Base-by-base conservation (phyloP, 2,113 vertebrate genomes). In the Willisornis vidua region DNA sequence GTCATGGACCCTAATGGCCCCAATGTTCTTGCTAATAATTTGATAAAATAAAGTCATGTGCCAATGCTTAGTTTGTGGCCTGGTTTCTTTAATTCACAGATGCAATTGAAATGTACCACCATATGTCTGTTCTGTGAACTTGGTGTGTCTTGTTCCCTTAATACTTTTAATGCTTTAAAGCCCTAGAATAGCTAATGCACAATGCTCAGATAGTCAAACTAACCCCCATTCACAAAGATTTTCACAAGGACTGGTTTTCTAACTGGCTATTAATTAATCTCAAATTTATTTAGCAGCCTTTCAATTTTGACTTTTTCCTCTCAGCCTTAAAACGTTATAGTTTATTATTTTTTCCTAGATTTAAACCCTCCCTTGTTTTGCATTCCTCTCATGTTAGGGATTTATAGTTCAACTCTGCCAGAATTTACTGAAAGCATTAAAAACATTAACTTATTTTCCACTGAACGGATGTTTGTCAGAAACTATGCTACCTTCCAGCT, bases 141-240 rank as follows among this genome's bases (percentile, higher is more conserved):
- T 19, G 43, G 1, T 6, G 3, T 63, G 17, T 49, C 39, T 62
- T 78, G 1, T 4, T 41, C 1, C 52, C 28, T 88, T 66, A 39
- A 58, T 13, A 15, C 10, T 54, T 78, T 41, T 55, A 17, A 25
- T 37, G 71, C 14, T 51, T 39, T 63, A n/a, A 19, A 58, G 24
- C 0, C 0, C 14, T 67, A 22, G 16, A 45, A 33, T 2, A 3
- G 24, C 37, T 41, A 58, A 72, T 35, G 22, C 7, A 37, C 7
- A 61, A 7, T 37, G 37, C 46, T 85, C 37, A 66, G 16, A 8
- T 29, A 58, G 14, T 54, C 26, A 85, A 81, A n/a, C 4, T 25
- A 87, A 10, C 7, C 6, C 14, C 54, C 4, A 80, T 7, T 9
- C 29, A 43, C 24, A 68, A 72, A 54, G 28, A 51, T 63, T 63